Conservation (phyloP, 2,113 vertebrate genomes). For the Salvelinus alpinus region DNA sequence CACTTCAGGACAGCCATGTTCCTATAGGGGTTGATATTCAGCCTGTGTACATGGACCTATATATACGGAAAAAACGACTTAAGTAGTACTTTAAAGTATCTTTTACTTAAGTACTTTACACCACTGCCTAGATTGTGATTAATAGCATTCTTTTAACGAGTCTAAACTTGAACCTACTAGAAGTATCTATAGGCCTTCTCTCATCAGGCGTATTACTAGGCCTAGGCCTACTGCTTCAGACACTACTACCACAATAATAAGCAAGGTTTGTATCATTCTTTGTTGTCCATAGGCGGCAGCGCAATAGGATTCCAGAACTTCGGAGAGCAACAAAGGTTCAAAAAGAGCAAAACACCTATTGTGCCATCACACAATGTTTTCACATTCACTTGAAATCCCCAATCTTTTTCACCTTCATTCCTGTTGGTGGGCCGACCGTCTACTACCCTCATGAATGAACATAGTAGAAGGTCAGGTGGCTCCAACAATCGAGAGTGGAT, state of each 20-base stretch:
- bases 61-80: no score
- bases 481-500: background rate
- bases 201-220: background rate
- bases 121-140: background rate
- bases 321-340: background rate
- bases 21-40: background rate
- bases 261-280: background rate
- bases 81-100: background rate
- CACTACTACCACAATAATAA: background rate
- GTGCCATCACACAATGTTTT: no score
- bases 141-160: background rate
- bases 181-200: no score
- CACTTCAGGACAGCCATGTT: background rate
- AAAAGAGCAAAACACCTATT: background rate
- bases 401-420: background rate
- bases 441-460: background rate
- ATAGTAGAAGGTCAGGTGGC: background rate
- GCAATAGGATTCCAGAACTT: conserved; percentile 11
- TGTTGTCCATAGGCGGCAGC: background rate
- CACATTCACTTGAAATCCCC: background rate
- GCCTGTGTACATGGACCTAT: no score
- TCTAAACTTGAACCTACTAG: background rate
- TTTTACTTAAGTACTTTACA: background rate
- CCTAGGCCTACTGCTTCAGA: background rate
- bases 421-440: background rate